A percentile compares a stretch with the other conserved stretches of the same genome.
phyloP scores from a whole-genome alignment of 2,113 vertebrate species.

The Neotoma lepida region DNA sequence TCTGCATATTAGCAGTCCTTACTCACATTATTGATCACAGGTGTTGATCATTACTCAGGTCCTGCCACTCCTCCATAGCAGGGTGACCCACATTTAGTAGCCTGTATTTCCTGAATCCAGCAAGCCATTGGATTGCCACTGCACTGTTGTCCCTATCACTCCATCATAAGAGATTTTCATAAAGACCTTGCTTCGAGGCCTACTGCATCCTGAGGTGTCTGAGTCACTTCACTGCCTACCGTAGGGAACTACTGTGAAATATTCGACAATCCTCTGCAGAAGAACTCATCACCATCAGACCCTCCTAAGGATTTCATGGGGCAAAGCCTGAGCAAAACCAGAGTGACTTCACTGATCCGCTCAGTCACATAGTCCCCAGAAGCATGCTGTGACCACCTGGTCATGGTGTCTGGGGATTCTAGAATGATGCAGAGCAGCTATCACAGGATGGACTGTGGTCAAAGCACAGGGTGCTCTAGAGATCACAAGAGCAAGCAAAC shows the following conservation, averaged over 20 bases:
- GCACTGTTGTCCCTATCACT: not conserved
- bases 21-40: not conserved
- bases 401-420: not conserved
- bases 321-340: not conserved
- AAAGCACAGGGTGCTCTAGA: not conserved
- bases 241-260: not conserved
- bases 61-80: not conserved
- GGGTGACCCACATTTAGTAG: not conserved
- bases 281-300: not conserved
- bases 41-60: not conserved
- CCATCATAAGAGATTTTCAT: not conserved
- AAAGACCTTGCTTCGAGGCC: not conserved
- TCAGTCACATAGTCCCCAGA: not conserved
- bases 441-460: not conserved
- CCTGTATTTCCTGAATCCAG: not conserved
- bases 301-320: not conserved
- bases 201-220: not conserved
- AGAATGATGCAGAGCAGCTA: not conserved
- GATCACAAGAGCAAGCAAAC: not conserved
- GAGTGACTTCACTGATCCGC: not conserved
- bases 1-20: not conserved
- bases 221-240: not conserved
- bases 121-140: not conserved
- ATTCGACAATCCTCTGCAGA: not conserved
- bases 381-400: not conserved